These are phyloP conservation scores for Drosophila neocordata DNA, from an alignment of 1,140 invertebrate genomes.

Conservation along the genomic window DNA sequence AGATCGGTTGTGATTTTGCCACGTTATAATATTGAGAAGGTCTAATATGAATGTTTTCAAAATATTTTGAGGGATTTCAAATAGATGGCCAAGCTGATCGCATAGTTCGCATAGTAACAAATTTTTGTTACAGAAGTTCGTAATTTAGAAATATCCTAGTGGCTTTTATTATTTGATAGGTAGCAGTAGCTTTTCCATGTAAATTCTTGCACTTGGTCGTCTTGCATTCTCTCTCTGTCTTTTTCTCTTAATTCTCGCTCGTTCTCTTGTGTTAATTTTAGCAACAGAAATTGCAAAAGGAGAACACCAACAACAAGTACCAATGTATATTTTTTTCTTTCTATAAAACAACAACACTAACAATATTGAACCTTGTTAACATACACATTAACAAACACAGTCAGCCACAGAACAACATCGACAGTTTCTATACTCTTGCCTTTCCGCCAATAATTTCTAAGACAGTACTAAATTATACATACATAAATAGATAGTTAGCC, in stretches of 20 bases:
- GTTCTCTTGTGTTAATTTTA: conserved; percentile 55
- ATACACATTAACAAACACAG: conserved; percentile 24
- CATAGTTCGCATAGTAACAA: too few relatives aligned
- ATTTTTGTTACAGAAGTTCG: neutral
- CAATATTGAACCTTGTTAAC: conserved; percentile 47
- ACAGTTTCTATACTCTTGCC: neutral
- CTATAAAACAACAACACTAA: neutral
- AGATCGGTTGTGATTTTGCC: neutral
- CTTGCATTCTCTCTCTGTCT: neutral
- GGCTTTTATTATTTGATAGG: neutral
- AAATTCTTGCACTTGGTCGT: neutral
- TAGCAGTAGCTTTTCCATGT: neutral
- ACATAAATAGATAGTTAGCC: too few relatives aligned
- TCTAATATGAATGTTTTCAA: too few relatives aligned
- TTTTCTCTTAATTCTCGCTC: neutral
- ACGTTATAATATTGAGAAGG: neutral
- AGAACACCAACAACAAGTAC: too few relatives aligned
- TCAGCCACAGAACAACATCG: neutral
- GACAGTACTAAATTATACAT: neutral
- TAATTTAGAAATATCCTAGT: neutral
- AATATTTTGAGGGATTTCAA: too few relatives aligned
- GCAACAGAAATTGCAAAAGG: conserved; percentile 55
- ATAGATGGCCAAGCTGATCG: too few relatives aligned
- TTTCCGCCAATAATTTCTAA: neutral
- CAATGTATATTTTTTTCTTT: conserved; percentile 47